A percentile compares a stretch with the other conserved stretches of the same genome.
Conservation (phyloP, 2,113 vertebrate genomes). For the Entosphenus tridentatus region DNA sequence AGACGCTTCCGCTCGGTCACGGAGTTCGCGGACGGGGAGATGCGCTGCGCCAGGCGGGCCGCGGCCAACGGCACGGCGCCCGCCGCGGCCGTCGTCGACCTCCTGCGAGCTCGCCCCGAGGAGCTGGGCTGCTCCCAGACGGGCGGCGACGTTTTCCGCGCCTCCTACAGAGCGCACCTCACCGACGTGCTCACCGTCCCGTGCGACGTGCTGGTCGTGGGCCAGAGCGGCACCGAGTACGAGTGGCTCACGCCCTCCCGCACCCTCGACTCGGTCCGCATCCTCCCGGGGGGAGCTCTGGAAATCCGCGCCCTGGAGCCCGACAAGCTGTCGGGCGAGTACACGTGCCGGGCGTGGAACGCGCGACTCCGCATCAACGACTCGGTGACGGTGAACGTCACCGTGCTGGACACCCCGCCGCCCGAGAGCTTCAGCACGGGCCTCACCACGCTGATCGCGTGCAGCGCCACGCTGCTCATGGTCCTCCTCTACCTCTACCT, state of each 20-base stretch:
- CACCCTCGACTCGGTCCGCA: constrained; percentile 24
- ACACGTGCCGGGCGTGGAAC: constrained; percentile 23
- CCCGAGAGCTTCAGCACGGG: constrained; percentile 50
- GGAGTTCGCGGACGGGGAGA: constrained; percentile 35
- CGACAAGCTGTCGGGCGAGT: constrained; percentile 41
- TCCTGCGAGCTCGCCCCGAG: constrained; percentile 17
- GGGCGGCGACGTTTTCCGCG: constrained; percentile 18
- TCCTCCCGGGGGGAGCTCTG: constrained; percentile 23
- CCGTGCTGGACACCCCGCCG: constrained; percentile 24
- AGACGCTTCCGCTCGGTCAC: constrained; percentile 33
- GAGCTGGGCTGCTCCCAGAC: constrained; percentile 25
- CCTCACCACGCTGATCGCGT: constrained; percentile 52
- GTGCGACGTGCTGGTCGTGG: no score
- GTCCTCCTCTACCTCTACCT: constrained; percentile 55
- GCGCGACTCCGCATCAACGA: constrained; percentile 30
- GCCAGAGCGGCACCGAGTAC: no score
- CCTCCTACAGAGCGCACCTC: constrained; percentile 25
- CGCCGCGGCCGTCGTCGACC: constrained; percentile 14
- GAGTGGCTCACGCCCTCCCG: no score
- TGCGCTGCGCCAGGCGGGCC: constrained; percentile 18
- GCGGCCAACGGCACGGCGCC: background rate
- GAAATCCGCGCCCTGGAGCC: constrained; percentile 14
- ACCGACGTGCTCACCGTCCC: constrained; percentile 29
- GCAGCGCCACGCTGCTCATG: constrained; percentile 46
- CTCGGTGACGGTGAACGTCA: constrained; percentile 19